phyloP scores from a whole-genome alignment of 2,888 invertebrate species.

The Trissolcus japonicus region DNA sequence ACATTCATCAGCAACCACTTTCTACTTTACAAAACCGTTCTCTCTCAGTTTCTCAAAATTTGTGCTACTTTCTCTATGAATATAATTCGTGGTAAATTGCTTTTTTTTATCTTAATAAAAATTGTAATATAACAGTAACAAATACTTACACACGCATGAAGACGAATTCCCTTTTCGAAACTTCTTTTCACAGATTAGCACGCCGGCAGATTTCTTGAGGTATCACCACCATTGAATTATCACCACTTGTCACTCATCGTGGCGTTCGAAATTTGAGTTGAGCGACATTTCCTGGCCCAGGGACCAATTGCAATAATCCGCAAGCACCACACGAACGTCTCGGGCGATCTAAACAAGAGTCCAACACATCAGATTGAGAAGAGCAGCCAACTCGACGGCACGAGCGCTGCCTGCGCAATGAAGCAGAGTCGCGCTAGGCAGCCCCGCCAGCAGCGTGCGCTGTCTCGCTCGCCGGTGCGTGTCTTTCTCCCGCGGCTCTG shows the following conservation, averaged over 20 bases:
- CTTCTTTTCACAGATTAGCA: constrained; percentile 12
- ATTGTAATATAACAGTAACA: no score
- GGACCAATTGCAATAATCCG: constrained; percentile 9
- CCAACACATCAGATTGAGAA: constrained; percentile 49
- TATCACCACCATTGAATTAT: constrained; percentile 38
- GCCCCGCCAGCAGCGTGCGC: constrained; percentile 49
- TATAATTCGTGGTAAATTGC: not conserved
- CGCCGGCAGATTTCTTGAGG: constrained; percentile 38
- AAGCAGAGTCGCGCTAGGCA: constrained; percentile 60
- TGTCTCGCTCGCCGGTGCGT: constrained; percentile 31
- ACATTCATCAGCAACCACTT: not conserved
- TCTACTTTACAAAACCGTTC: not conserved
- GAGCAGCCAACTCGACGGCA: constrained; percentile 53
- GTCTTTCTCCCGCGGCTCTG: constrained; percentile 40
- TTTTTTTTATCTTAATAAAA: no score
- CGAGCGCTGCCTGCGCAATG: constrained; percentile 66
- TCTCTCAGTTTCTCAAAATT: not conserved
- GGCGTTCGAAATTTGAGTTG: constrained; percentile 7
- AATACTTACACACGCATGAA: constrained; percentile 38
- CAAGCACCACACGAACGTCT: constrained; percentile 23
- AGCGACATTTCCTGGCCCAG: constrained; percentile 50
- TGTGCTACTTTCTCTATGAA: not conserved
- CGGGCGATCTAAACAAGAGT: constrained; percentile 29
- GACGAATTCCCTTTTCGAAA: constrained; percentile 15
- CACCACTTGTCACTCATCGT: constrained; percentile 47